phyloP scores from a whole-genome alignment of 1,140 invertebrate species.

The Eueides isabella region DNA sequence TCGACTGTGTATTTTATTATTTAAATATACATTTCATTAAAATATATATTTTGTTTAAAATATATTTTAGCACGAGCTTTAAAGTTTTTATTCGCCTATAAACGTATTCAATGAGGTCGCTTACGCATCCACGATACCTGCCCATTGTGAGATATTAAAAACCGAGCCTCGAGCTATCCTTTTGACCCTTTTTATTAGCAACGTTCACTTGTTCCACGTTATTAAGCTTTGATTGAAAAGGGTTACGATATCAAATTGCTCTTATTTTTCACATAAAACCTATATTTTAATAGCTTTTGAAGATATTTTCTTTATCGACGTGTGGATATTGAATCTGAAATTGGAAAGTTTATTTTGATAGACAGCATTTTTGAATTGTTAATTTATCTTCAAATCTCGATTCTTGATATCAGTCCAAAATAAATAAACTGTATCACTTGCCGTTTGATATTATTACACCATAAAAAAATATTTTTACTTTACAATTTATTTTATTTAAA shows the following conservation, averaged over 20 bases:
- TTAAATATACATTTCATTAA: not conserved
- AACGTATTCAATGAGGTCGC: not conserved
- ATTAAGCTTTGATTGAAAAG: conserved; percentile 35
- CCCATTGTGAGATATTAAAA: conserved; percentile 26
- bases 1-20: too few relatives aligned
- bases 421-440: too few relatives aligned
- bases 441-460: too few relatives aligned
- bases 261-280: conserved; percentile 24
- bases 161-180: conserved; percentile 19
- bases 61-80: not conserved
- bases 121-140: conserved; percentile 7
- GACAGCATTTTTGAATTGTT: not conserved
- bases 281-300: not conserved
- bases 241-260: conserved; percentile 28
- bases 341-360: not conserved
- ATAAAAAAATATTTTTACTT: too few relatives aligned
- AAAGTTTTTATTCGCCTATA: conserved; percentile 4
- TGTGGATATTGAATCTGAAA: not conserved
- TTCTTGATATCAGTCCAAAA: too few relatives aligned
- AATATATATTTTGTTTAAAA: not conserved
- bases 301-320: not conserved
- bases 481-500: too few relatives aligned
- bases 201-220: conserved; percentile 30
- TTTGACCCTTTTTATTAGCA: conserved; percentile 31
- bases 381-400: too few relatives aligned